These are phyloP conservation scores for Lottia gigantea DNA, from an alignment of 2,888 invertebrate species.

Conservation along the genomic window DNA sequence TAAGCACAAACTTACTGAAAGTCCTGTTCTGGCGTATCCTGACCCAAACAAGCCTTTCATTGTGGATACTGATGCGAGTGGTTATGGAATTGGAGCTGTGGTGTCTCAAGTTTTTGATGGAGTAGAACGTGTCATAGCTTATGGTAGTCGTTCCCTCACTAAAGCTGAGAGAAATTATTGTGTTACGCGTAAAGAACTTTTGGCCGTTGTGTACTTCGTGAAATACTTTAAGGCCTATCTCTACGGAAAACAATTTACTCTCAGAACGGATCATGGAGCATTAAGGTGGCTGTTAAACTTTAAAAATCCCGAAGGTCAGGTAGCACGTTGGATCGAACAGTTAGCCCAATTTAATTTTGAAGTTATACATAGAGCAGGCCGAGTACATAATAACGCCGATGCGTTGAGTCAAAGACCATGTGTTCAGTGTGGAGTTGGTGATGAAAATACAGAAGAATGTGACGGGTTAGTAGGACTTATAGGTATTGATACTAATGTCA, in stretches of 20 bases:
- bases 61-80: constrained; percentile 39
- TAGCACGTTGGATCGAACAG: constrained; percentile 28
- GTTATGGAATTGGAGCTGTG: constrained; percentile 31
- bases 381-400: constrained; percentile 25
- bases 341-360: constrained; percentile 20
- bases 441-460: too few relatives aligned
- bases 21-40: constrained; percentile 32
- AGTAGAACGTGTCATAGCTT: constrained; percentile 33
- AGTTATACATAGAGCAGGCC: constrained; percentile 23
- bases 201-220: constrained; percentile 27
- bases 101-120: constrained; percentile 24
- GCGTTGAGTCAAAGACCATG: constrained; percentile 23
- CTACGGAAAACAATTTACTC: constrained; percentile 25
- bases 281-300: constrained; percentile 28
- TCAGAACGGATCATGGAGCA: constrained; percentile 36
- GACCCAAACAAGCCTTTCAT: constrained; percentile 21
- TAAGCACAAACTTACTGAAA: constrained; percentile 26
- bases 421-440: constrained; percentile 8
- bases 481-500: not conserved
- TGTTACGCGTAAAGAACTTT: constrained; percentile 30
- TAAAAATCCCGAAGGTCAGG: constrained; percentile 26
- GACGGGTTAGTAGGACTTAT: too few relatives aligned
- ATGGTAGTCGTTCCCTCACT: constrained; percentile 24
- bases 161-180: constrained; percentile 30
- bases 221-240: constrained; percentile 33